Conservation (phyloP, 2,888 invertebrate genomes). For the Diadegma fenestrale region DNA sequence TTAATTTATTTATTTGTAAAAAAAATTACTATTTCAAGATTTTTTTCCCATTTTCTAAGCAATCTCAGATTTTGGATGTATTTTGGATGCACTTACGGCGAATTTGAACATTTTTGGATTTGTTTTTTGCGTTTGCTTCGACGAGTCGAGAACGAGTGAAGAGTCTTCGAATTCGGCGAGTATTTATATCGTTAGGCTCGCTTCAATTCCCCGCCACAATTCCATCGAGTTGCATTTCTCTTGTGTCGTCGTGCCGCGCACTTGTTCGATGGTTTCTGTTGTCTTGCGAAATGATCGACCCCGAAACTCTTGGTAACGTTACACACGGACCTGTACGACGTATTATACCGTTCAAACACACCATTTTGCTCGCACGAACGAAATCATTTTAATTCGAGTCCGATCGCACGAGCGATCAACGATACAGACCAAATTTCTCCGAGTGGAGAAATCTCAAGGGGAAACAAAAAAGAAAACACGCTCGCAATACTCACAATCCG, state of each 20-base stretch:
- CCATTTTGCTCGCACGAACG: slow-evolving; percentile 42
- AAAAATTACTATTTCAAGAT: neutral
- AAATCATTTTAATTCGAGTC: slow-evolving; percentile 69
- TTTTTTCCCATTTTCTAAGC: neutral
- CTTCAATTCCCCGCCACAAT: slow-evolving; percentile 67
- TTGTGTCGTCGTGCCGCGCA: slow-evolving; percentile 33
- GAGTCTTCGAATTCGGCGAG: slow-evolving; percentile 58
- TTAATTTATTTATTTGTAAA: slow-evolving; percentile 5
- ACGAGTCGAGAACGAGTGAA: slow-evolving; percentile 77
- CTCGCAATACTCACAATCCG: neutral
- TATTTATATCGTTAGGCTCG: slow-evolving; percentile 76
- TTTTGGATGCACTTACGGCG: slow-evolving; percentile 76
- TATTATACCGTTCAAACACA: slow-evolving; percentile 12
- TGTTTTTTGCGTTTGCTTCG: slow-evolving; percentile 72
- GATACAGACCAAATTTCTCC: slow-evolving; percentile 66
- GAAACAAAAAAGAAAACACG: slow-evolving; percentile 28
- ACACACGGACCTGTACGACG: slow-evolving; percentile 3
- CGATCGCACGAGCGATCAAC: slow-evolving; percentile 61
- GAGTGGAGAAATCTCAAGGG: slow-evolving; percentile 54
- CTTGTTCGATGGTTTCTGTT: slow-evolving; percentile 15
- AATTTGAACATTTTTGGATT: slow-evolving; percentile 78
- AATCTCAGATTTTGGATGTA: neutral
- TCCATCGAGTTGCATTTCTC: slow-evolving; percentile 44
- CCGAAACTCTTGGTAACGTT: slow-evolving; percentile 56
- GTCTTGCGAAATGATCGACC: slow-evolving; percentile 72